phyloP scores from a whole-genome alignment of 1,140 invertebrate genomes.

The Macrosteles quadrilineatus region DNA sequence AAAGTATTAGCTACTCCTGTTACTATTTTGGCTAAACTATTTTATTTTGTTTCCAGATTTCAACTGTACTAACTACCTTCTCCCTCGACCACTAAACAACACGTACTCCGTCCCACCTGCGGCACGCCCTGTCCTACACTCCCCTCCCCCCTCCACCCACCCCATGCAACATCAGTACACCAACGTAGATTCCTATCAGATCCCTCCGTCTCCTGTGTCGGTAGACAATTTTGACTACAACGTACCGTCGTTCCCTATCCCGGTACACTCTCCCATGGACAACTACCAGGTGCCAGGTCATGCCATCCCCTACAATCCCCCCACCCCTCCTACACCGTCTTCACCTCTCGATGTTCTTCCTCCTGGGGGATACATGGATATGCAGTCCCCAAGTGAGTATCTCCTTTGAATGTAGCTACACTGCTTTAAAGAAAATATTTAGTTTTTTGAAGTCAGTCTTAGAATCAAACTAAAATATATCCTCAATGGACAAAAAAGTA shows the following conservation, averaged over 20 bases:
- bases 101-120: slow-evolving; percentile 56
- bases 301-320: slow-evolving; percentile 36
- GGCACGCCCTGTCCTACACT: slow-evolving; percentile 50
- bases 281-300: slow-evolving; percentile 52
- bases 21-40: too few relatives aligned
- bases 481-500: too few relatives aligned
- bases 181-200: slow-evolving; percentile 37
- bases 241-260: slow-evolving; percentile 31
- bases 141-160: slow-evolving; percentile 29
- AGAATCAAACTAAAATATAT: too few relatives aligned
- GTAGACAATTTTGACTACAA: slow-evolving; percentile 29
- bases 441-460: too few relatives aligned
- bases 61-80: slow-evolving; percentile 55
- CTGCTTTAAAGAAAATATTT: too few relatives aligned
- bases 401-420: too few relatives aligned
- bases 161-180: slow-evolving; percentile 35
- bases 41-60: slow-evolving; percentile 36
- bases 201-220: slow-evolving; percentile 38
- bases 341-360: slow-evolving; percentile 41
- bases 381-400: slow-evolving; percentile 53
- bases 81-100: slow-evolving; percentile 55
- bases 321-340: slow-evolving; percentile 41
- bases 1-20: too few relatives aligned
- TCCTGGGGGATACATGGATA: slow-evolving; percentile 56
- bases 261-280: slow-evolving; percentile 43